Base-by-base conservation (phyloP, 2,888 invertebrate species). In the Phyllotreta cruciferae region DNA sequence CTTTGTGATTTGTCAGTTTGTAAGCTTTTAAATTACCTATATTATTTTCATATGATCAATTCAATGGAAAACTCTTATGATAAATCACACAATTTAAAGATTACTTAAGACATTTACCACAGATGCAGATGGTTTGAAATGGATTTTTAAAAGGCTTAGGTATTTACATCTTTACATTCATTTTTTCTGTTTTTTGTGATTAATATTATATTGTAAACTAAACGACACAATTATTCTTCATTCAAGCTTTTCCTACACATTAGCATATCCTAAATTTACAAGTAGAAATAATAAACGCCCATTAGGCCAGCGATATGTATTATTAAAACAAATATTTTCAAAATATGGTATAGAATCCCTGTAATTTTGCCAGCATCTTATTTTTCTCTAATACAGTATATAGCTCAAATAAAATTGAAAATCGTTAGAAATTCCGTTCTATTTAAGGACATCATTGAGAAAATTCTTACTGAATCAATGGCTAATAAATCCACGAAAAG, bases 91-190 rank as follows among this genome's bases (percentile, higher is more conserved):
- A 24, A 24, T 24, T 24, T 24, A 24, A 24, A 24, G 24, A 4
- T 24, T 24, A 24, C 24, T 24, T 24, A 24, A 24, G 24, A 24
- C 24, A 24, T 24, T 24, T 24, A 24, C 24, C 24, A 24, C 24
- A 24, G 24, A 24, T 24, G 24, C 24, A 24, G 24, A 24, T 61
- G 50, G 60, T 63, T 56, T 56, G 44, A 65, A 41, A 42, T 60
- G 41, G 44, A 57, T 50, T 61, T 61, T 61, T 60, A 47, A 52
- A 36, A 50, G 74, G 66, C 71, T 71, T 67, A 70, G 74, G 74
- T 76, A 77, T 77, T 73, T 78, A 78, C 75, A 75, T 71, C 63
- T 75, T 71, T 73, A 75, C 74, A 74, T 70, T 68, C 71, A 73
- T 67, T 71, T 66, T 70, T 69, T 71, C 64, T 61, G 62, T 37